Conservation (phyloP, 2,888 invertebrate genomes). For the Azorinus chamasolen region DNA sequence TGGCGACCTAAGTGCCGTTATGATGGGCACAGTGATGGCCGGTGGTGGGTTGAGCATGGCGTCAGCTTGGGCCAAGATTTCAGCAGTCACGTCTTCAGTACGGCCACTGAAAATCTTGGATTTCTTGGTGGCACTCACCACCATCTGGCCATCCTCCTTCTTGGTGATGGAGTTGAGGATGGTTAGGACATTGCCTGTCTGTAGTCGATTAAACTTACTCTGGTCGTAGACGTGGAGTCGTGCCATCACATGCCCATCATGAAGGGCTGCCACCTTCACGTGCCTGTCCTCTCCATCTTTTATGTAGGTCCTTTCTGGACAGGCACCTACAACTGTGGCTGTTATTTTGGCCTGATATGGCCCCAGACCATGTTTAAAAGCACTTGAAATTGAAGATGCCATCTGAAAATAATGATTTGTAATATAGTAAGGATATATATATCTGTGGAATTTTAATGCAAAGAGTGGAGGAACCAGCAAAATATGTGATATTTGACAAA, state of each 20-base stretch:
- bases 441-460: too few species aligned
- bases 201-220: too few species aligned
- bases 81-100: not conserved
- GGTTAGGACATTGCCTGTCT: too few species aligned
- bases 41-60: constrained; percentile 7
- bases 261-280: not conserved
- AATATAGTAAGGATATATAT: too few species aligned
- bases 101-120: not conserved
- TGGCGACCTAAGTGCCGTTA: constrained; percentile 1
- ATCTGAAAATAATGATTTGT: too few species aligned
- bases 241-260: not conserved
- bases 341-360: not conserved
- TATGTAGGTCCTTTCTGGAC: not conserved
- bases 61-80: not conserved
- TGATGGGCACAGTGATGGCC: not conserved
- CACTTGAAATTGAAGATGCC: too few species aligned
- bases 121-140: constrained; percentile 2
- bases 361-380: too few species aligned
- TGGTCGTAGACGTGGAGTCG: too few species aligned
- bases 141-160: not conserved
- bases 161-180: too few species aligned
- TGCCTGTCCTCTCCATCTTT: constrained; percentile 5
- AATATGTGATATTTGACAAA: too few species aligned
- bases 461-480: too few species aligned
- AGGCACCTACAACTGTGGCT: not conserved